Conservation (phyloP, 2,113 vertebrate species). For the Spilogale gracilis region DNA sequence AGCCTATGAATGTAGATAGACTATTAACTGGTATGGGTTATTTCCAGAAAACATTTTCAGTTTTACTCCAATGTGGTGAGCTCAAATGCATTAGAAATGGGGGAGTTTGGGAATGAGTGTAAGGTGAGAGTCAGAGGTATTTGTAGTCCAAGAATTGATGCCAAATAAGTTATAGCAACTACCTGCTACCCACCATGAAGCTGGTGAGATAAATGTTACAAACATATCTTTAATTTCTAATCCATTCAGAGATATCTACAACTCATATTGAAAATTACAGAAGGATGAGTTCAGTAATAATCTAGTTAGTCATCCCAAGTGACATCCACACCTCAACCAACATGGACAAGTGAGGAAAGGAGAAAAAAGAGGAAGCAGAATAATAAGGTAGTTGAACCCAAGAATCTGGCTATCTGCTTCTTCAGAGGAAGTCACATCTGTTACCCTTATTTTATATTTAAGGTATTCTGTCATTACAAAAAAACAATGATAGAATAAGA, state of each 20-base stretch:
- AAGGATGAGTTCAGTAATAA: neutral
- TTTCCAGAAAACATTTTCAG: constrained; percentile 55
- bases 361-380: constrained; percentile 22
- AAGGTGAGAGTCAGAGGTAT: neutral
- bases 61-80: constrained; percentile 21
- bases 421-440: neutral
- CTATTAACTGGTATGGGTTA: neutral
- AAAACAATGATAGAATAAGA: neutral
- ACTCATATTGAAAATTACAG: neutral
- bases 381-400: constrained; percentile 3
- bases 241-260: neutral
- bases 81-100: constrained; percentile 6
- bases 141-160: neutral
- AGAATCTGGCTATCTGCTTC: neutral
- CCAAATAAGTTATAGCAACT: neutral
- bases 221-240: neutral
- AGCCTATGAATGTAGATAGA: neutral
- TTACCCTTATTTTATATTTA: neutral
- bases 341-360: neutral
- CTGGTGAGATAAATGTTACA: neutral
- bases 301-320: neutral
- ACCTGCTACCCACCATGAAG: neutral
- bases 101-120: neutral
- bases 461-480: neutral
- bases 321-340: neutral